A percentile compares a stretch with the other conserved stretches of the same genome.
Evolutionary conservation across 1,140 invertebrate genomes (phyloP).

Genomic region (Spodoptera litura): DNA sequence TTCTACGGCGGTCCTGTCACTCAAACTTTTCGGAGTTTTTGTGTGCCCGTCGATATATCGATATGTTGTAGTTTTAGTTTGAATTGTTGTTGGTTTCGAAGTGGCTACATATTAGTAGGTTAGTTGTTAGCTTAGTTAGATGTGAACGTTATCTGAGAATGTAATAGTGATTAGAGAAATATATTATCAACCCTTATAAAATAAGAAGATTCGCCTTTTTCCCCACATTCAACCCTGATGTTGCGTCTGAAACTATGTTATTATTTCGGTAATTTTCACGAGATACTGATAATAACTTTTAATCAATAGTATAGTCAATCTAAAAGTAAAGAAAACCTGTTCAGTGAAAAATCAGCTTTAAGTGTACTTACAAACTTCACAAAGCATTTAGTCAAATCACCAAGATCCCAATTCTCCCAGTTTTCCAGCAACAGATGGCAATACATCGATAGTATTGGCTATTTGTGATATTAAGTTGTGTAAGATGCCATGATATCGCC

Average conservation of each 20-base stretch:
- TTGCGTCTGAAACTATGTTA: too few relatives aligned
- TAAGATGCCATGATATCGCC: constrained; percentile 71
- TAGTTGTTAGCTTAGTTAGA: neutral
- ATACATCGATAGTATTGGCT: constrained; percentile 69
- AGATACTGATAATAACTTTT: too few relatives aligned
- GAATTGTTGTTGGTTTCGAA: neutral
- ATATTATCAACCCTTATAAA: too few relatives aligned
- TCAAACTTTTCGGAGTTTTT: constrained; percentile 81
- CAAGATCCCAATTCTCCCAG: neutral
- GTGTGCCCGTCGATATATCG: constrained; percentile 72
- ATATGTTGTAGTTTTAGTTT: constrained; percentile 58
- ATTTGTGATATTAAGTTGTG: constrained; percentile 75
- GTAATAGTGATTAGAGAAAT: too few relatives aligned
- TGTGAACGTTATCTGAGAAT: neutral
- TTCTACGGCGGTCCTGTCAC: constrained; percentile 83
- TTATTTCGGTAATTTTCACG: too few relatives aligned
- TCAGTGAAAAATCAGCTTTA: too few relatives aligned
- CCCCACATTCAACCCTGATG: too few relatives aligned
- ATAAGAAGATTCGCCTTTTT: too few relatives aligned
- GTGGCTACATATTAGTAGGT: neutral
- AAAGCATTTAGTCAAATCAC: constrained; percentile 34
- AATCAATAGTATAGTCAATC: too few relatives aligned
- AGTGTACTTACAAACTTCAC: neutral
- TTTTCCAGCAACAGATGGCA: constrained; percentile 57
- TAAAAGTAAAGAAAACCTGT: too few relatives aligned